Evolutionary conservation across 2,888 invertebrate species (phyloP).

Genomic region (Plusia festucae): DNA sequence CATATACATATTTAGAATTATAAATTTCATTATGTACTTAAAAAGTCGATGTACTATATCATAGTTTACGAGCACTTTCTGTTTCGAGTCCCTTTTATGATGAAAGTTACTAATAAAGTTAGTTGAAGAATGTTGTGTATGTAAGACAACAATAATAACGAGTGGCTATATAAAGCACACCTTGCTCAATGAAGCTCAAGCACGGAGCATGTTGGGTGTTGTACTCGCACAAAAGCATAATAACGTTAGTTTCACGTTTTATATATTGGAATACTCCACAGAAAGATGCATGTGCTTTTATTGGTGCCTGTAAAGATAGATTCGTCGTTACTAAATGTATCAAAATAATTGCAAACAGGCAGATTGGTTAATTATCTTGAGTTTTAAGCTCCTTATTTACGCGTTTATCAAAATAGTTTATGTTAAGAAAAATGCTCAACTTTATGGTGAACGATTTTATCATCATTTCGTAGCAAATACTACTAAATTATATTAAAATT

Average conservation of each 20-base stretch:
- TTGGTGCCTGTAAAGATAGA: slow-evolving; percentile 70
- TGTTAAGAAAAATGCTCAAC: slow-evolving; percentile 68
- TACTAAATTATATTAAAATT: slow-evolving; percentile 35
- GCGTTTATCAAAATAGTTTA: slow-evolving; percentile 54
- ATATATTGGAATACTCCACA: slow-evolving; percentile 58
- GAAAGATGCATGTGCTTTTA: slow-evolving; percentile 74
- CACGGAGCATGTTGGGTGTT: slow-evolving; percentile 68
- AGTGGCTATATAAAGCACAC: slow-evolving; percentile 51
- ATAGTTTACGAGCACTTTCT: slow-evolving; percentile 68
- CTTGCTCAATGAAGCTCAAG: slow-evolving; percentile 86
- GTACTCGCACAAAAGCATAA: slow-evolving; percentile 83
- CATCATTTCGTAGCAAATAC: slow-evolving; percentile 55
- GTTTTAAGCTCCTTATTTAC: slow-evolving; percentile 48
- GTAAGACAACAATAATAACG: slow-evolving; percentile 45
- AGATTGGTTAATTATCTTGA: slow-evolving; percentile 43
- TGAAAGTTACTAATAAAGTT: slow-evolving; percentile 49
- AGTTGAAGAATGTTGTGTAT: slow-evolving; percentile 50
- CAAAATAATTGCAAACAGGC: slow-evolving; percentile 40
- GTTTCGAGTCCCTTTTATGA: slow-evolving; percentile 61
- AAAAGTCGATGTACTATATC: slow-evolving; percentile 60
- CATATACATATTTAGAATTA: slow-evolving; percentile 61
- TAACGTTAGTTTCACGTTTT: slow-evolving; percentile 57
- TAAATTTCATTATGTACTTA: slow-evolving; percentile 73
- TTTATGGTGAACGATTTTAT: slow-evolving; percentile 61
- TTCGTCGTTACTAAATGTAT: slow-evolving; percentile 47